Conservation (phyloP, 2,797 vertebrate species). For the Philypnodon macrostomus region DNA sequence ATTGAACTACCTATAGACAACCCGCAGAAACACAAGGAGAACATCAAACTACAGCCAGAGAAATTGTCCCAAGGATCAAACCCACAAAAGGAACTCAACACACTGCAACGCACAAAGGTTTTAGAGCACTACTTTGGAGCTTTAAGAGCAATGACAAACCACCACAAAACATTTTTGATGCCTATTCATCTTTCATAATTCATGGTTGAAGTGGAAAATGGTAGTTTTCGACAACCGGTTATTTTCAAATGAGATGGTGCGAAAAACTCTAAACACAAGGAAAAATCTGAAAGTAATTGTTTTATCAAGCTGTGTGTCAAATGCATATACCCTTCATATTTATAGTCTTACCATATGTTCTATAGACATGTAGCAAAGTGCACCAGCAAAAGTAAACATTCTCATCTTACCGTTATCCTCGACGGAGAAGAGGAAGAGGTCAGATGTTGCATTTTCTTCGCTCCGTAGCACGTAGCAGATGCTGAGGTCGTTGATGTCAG, state of each 20-base stretch:
- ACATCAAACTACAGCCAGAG: no score
- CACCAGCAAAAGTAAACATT: conserved; percentile 1
- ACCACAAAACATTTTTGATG: no score
- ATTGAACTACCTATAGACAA: no score
- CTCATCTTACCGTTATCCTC: conserved; percentile 82
- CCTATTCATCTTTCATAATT: no score
- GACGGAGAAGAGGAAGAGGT: conserved; percentile 85
- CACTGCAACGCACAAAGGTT: no score
- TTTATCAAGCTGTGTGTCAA: background rate
- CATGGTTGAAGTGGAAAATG: background rate
- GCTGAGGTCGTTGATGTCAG: conserved; percentile 88
- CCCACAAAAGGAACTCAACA: no score
- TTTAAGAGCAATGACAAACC: no score
- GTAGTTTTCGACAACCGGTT: background rate
- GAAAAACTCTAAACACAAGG: no score
- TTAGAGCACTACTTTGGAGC: no score
- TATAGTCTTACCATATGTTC: background rate
- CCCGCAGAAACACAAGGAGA: no score
- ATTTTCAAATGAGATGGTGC: background rate
- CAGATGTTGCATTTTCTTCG: conserved; percentile 83
- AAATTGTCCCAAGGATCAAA: no score
- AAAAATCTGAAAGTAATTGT: background rate
- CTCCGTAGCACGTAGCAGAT: conserved; percentile 87
- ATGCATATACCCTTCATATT: background rate
- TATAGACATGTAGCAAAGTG: background rate